These are phyloP conservation scores for Globodera rostochiensis DNA, from an alignment of 1,140 invertebrate genomes.

Conservation along the genomic window DNA sequence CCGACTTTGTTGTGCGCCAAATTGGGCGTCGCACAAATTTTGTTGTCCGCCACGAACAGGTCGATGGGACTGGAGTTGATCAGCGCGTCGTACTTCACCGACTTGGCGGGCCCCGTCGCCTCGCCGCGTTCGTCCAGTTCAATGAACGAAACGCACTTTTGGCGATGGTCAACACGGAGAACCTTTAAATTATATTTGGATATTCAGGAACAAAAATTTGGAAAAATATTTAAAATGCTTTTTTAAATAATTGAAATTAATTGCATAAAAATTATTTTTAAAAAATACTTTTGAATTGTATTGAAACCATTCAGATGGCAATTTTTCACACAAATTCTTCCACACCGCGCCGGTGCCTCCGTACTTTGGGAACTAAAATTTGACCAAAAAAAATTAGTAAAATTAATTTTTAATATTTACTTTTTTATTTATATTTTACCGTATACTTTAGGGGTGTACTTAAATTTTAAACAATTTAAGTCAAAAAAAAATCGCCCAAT, in stretches of 20 bases:
- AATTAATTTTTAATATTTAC: conserved; percentile 6
- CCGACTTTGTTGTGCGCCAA: conserved; percentile 58
- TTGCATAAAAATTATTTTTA: background rate
- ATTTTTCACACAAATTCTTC: conserved; percentile 58
- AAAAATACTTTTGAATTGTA: conserved; percentile 52
- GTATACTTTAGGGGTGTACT: no score
- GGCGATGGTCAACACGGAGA: conserved; percentile 45
- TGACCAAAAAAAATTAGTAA: background rate
- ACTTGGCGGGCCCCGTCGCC: conserved; percentile 16
- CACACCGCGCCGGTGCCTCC: conserved; percentile 65
- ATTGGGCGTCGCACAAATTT: conserved; percentile 54
- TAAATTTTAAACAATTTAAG: no score
- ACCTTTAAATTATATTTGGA: conserved; percentile 43
- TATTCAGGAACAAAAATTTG: background rate
- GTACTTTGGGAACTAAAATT: conserved; percentile 59
- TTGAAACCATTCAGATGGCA: conserved; percentile 60
- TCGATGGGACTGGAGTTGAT: conserved; percentile 64
- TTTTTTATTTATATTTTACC: background rate
- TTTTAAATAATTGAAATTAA: background rate
- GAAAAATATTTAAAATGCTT: background rate
- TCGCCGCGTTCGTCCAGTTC: conserved; percentile 40
- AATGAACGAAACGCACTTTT: conserved; percentile 49
- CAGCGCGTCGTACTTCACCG: conserved; percentile 55
- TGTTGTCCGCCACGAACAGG: conserved; percentile 55
- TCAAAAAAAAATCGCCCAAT: no score